Base-by-base conservation (phyloP, 2,113 vertebrate species). In the Synodontis membranacea region DNA sequence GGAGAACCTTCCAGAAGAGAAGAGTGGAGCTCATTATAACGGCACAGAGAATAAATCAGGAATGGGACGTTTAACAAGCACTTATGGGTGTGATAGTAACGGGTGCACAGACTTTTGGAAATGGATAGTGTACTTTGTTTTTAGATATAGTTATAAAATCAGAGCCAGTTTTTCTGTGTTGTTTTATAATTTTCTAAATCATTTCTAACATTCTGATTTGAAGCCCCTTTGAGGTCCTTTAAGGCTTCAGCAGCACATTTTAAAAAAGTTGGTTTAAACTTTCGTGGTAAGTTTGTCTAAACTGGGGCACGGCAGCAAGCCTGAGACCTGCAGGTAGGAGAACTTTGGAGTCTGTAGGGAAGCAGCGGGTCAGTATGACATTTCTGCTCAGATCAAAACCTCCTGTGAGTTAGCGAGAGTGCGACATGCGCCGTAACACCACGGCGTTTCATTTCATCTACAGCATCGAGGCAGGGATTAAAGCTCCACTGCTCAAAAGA, bases 301-400 rank as follows among this genome's bases (percentile, higher is more conserved):
- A 81, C 52, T 81, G 79, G 79, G 34, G 37, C 79, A 81, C 12
- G 12, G 23, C 79, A 60, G 79, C 37, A 2, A 50, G 75, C n/a
- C 46, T 79, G 79, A 28, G 42, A 44, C 5, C 79, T 81, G 54
- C 79, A 60, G 79, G 79, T 56, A 80, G 34, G 54, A 81, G 79
- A 60, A 60, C 25, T 56, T 17, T 44, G 48, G 75, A 60, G 54
- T 81, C 37, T 39, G 34, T 37, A 28, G 52, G 52, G 52, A 80
- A 44, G 3, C 79, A 81, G 79, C 54, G 2, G 79, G 79, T 42
- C 54, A 81, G 79, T 37, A 37, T 81, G 79, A 81, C 79, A 60
- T 81, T 81, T 81, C 37, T 60, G 79, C 79, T 81, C 37, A 54
- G 79, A 81, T 81, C 79, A 81, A 17, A 81, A 81, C 54, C 79